Base-by-base conservation (phyloP, 2,797 vertebrate species). In the Eutrigla gurnardus region DNA sequence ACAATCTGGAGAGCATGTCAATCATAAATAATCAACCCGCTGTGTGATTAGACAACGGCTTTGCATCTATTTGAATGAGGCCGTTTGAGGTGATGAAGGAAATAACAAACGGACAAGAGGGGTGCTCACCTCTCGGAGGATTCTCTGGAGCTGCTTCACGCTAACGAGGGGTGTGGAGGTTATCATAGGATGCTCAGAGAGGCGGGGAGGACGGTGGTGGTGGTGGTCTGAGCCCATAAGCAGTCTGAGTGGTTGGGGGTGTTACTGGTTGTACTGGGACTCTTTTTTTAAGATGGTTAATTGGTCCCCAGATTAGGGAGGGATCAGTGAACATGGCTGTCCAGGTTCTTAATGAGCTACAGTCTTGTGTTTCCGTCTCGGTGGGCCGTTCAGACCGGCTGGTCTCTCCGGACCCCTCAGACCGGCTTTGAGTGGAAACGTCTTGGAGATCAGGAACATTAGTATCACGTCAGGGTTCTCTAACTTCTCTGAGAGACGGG, bases 251-350 rank as follows among this genome's bases (percentile, higher is more conserved):
- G 68, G 79, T 70, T 59, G 32, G 53, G 36, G 62, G 13, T n/a
- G 7, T 14, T 25, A 40, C 47, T 33, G 81, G 80, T 54, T 60
- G 59, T 69, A 75, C 84, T 73, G 79, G 73, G 82, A 82, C 72
- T 80, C 32, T 54, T 80, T 49, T 78, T 70, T 73, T 80, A 93
- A 88, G 57, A 53, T 11, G 67, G 80, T 83, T 94, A 94, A 95
- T 94, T 94, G 92, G 92, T 89, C 91, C 89, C 91, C 78, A 87
- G 90, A 91, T 93, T 90, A 89, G 80, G 62, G 75, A 58, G 42
- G 84, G 81, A 88, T 88, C 88, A 75, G 70, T 86, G 84, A 91
- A 84, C 76, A 77, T 66, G 77, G 80, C 78, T 59, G 46, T 80
- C 71, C 72, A 54, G 79, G 77, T 81, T 93, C 85, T 82, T 94